Percentiles rank a stretch among this genome's conserved stretches.
Evolutionary conservation across 30 jellyfish, hydroid and myxozoan genomes (phyloP).

Genomic region (Clytia hemisphaerica): DNA sequence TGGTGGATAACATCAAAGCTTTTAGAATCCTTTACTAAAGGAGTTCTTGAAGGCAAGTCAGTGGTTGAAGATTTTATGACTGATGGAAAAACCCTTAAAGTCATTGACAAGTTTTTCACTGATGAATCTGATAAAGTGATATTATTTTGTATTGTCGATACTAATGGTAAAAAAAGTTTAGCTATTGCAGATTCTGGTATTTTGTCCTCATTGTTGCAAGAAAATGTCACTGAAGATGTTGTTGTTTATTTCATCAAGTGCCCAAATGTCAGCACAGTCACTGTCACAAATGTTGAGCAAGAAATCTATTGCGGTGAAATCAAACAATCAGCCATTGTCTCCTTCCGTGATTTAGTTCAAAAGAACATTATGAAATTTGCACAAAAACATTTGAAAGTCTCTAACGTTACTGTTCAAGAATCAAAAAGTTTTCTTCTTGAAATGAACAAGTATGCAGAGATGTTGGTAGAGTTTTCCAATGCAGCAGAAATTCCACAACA

Average conservation of each 20-base stretch:
- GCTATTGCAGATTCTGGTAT: conserved; percentile 53
- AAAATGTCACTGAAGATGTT: conserved; percentile 17
- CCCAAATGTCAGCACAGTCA: conserved; percentile 38
- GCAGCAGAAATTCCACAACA: conserved; percentile 36
- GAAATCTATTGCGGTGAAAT: conserved; percentile 58
- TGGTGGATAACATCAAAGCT: conserved; percentile 84
- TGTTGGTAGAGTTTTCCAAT: conserved; percentile 55
- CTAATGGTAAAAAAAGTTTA: conserved; percentile 7
- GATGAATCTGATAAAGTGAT: conserved; percentile 37
- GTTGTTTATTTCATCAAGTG: conserved; percentile 40
- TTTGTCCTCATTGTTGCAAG: conserved; percentile 21
- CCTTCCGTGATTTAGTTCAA: no score
- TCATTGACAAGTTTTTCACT: conserved; percentile 42
- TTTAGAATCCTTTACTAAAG: conserved; percentile 49
- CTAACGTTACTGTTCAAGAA: conserved; percentile 41
- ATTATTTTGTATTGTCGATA: conserved; percentile 33
- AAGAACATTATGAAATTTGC: conserved; percentile 31
- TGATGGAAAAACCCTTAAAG: conserved; percentile 41
- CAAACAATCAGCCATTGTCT: conserved; percentile 42
- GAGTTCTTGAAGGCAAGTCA: conserved; percentile 12
- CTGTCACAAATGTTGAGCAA: conserved; percentile 45
- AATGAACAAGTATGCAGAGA: conserved; percentile 42
- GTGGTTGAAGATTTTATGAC: conserved; percentile 60
- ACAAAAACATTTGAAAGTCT: conserved; percentile 33
- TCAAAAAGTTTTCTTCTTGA: conserved; percentile 35